These are phyloP conservation scores for Rhincodon typus DNA, from an alignment of 2,797 vertebrate species.

Conservation along the genomic window DNA sequence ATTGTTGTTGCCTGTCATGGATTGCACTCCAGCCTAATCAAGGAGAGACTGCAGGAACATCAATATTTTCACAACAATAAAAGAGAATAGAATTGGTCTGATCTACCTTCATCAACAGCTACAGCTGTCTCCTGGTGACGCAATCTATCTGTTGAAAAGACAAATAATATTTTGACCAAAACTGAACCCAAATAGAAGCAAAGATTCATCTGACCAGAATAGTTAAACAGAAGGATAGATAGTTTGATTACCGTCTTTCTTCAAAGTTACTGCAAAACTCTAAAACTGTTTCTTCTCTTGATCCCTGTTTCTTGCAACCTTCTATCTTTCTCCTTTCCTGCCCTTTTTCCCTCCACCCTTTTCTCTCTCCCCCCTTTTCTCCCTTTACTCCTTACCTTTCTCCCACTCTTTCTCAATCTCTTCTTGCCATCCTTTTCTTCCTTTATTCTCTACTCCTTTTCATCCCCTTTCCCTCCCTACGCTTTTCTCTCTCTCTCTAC, in stretches of 20 bases:
- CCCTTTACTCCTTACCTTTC: background rate
- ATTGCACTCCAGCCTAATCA: background rate
- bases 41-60: background rate
- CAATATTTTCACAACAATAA: conserved; percentile 9
- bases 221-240: background rate
- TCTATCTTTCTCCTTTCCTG: background rate
- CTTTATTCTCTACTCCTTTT: background rate
- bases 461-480: background rate
- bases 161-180: background rate
- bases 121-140: background rate
- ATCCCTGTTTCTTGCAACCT: too few species aligned
- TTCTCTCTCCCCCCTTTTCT: background rate
- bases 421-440: background rate
- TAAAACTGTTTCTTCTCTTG: too few species aligned
- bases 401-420: background rate
- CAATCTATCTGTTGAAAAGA: background rate
- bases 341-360: background rate
- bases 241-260: background rate
- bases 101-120: background rate
- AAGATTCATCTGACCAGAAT: conserved; percentile 21
- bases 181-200: background rate
- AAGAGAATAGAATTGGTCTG: too few species aligned
- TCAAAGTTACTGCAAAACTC: background rate
- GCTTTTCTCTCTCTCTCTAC: background rate
- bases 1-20: background rate